Evolutionary conservation across 2,113 vertebrate genomes (phyloP), one percentile per base, ranked within the genome.

Genomic region (Pachycephala philippinensis): DNA sequence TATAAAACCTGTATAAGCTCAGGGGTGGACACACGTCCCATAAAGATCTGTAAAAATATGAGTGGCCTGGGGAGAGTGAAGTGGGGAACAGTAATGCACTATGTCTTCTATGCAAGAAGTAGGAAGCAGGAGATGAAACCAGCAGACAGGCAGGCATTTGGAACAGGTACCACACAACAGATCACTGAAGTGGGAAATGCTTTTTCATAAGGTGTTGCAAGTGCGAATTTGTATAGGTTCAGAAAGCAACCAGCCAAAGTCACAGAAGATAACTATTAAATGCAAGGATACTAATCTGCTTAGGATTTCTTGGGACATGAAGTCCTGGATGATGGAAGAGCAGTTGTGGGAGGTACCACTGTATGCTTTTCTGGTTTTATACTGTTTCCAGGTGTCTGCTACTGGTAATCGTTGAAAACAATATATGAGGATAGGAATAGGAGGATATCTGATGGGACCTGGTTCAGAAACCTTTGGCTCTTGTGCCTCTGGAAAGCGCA

Each of bases 141-240:
- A 74, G 40, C 4, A 30, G 68, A 54, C 0, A 2, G 26, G 30
- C 39, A 89, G 69, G 33, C 71, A 13, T 66, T 85, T 75, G 47
- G 63, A 93, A 39, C 13, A 9, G 26, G 12, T 42, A 27, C 35
- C 52, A 52, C 30, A 9, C 20, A 44, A 26, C 12, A 33, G 49
- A 31, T 47, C 13, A 14, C 61, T 71, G 26, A 82, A 75, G n/a
- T 21, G 57, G 26, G 40, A 74, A 85, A 59, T 79, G 17, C 21
- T 82, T 91, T 91, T 78, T 86, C 31, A 5, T 64, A 57, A 78
- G 45, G 13, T 72, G 22, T 68, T 94, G 33, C 56, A 83, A 88
- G 76, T 61, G 28, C 13, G 37, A 31, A 65, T 60, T 83, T 83
- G 5, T 65, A 44, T 31, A 53, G 27, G 30, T 64, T 87, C 49